Evolutionary conservation across 2,888 invertebrate species (phyloP).

Genomic region (Drosophila monieri): DNA sequence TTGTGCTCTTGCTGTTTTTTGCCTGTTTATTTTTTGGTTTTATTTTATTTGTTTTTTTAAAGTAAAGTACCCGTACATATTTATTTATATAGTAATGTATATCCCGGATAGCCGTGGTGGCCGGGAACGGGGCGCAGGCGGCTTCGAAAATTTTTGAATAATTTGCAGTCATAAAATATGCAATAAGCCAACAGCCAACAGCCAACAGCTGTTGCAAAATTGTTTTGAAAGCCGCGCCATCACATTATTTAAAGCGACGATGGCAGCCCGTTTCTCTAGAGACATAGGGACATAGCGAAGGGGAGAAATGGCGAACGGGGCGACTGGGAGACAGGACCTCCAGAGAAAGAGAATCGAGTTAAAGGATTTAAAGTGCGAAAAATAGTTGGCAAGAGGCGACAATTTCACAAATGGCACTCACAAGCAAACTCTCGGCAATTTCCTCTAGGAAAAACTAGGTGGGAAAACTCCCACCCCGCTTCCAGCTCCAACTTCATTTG

Average conservation of each 20-base stretch:
- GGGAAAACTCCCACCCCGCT: not conserved
- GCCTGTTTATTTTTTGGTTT: conserved; percentile 1
- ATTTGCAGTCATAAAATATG: conserved; percentile 84
- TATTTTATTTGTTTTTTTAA: conserved; percentile 7
- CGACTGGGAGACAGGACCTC: not conserved
- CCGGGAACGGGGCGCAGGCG: conserved; percentile 43
- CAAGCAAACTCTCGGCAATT: not conserved
- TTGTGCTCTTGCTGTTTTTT: conserved; percentile 1
- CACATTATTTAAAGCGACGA: conserved; percentile 81
- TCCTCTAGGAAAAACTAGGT: not conserved
- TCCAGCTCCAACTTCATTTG: conserved; percentile 11
- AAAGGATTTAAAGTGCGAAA: conserved; percentile 56
- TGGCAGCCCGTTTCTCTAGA: conserved; percentile 19
- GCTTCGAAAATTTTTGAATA: conserved; percentile 83
- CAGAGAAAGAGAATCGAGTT: conserved; percentile 65
- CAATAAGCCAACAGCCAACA: conserved; percentile 79
- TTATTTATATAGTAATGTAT: conserved; percentile 31
- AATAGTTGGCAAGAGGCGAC: conserved; percentile 17
- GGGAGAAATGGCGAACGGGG: not conserved
- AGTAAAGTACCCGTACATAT: conserved; percentile 2
- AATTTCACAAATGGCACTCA: not conserved
- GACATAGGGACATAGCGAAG: conserved; percentile 1
- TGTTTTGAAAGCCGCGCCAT: conserved; percentile 84
- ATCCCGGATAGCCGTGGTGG: conserved; percentile 14
- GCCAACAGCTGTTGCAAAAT: conserved; percentile 84